A percentile compares a stretch with the other conserved stretches of the same genome.
These are phyloP conservation scores for Trissolcus basalis DNA, from an alignment of 1,140 invertebrate genomes.

Conservation along the genomic window DNA sequence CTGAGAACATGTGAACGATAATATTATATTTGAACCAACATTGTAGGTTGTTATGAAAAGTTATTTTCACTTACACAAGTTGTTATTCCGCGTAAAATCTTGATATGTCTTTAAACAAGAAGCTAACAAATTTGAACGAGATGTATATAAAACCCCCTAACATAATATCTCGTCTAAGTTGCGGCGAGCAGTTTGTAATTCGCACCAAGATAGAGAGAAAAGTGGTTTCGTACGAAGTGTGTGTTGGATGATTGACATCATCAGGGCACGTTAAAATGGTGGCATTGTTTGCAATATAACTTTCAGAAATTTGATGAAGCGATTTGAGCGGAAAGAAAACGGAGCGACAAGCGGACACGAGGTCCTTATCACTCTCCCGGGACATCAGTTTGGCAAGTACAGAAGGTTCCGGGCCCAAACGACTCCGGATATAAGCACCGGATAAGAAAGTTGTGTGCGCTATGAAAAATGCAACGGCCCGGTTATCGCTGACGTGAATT, in stretches of 20 bases:
- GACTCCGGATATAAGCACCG: slow-evolving; percentile 71
- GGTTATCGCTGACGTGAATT: slow-evolving; percentile 74
- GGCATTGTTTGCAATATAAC: slow-evolving; percentile 53
- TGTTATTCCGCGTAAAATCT: no score
- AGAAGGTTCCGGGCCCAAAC: slow-evolving; percentile 64
- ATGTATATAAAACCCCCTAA: no score
- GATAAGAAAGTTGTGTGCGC: slow-evolving; percentile 71
- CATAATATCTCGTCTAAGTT: no score
- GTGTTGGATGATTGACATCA: slow-evolving; percentile 29
- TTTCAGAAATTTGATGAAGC: slow-evolving; percentile 55
- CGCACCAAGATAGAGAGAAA: no score
- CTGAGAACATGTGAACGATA: no score
- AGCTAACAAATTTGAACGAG: no score
- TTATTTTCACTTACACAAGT: no score
- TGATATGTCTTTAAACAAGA: no score
- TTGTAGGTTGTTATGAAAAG: no score
- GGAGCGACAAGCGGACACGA: slow-evolving; percentile 56
- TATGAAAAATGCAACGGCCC: slow-evolving; percentile 74
- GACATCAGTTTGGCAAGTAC: slow-evolving; percentile 60
- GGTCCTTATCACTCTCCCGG: slow-evolving; percentile 68
- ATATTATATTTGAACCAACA: no score
- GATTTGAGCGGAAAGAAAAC: slow-evolving; percentile 53
- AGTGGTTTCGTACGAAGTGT: no score
- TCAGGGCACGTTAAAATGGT: slow-evolving; percentile 18
- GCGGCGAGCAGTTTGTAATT: no score